Percentiles rank a stretch among this genome's conserved stretches.
Evolutionary conservation across 2,797 vertebrate genomes (phyloP).

Genomic region (Acridotheres tristis): DNA sequence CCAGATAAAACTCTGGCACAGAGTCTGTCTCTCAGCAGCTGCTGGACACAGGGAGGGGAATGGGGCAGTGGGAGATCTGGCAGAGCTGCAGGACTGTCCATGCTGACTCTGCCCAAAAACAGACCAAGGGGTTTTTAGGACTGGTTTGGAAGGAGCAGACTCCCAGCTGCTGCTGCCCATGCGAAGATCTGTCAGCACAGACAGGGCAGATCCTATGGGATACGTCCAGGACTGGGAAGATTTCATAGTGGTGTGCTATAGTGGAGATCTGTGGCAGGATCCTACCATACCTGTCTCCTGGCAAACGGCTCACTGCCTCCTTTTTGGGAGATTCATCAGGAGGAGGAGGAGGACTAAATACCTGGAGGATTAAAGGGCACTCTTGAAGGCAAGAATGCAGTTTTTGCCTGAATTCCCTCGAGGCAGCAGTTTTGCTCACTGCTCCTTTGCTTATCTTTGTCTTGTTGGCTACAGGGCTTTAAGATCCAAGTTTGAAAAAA

Average conservation of each 20-base stretch:
- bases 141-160: not conserved
- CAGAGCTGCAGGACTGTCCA: not conserved
- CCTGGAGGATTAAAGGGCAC: not conserved
- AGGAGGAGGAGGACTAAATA: not conserved
- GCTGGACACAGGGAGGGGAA: not conserved
- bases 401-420: not conserved
- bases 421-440: not conserved
- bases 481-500: conserved; percentile 9
- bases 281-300: not conserved
- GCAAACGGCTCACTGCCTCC: not conserved
- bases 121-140: not conserved
- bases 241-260: not conserved
- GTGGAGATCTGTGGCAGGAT: not conserved
- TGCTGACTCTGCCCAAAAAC: not conserved
- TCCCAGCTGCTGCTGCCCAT: not conserved
- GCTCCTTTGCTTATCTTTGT: conserved; percentile 32
- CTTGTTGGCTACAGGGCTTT: conserved; percentile 6
- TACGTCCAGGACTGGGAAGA: not conserved
- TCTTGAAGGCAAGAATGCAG: not conserved
- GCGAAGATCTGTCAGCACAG: not conserved
- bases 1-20: not conserved
- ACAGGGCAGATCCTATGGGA: accelerated
- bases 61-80: not conserved
- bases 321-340: not conserved
- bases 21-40: not conserved